These are phyloP conservation scores for Spheniscus mendiculus DNA, from an alignment of 2,113 vertebrate genomes.

Conservation along the genomic window DNA sequence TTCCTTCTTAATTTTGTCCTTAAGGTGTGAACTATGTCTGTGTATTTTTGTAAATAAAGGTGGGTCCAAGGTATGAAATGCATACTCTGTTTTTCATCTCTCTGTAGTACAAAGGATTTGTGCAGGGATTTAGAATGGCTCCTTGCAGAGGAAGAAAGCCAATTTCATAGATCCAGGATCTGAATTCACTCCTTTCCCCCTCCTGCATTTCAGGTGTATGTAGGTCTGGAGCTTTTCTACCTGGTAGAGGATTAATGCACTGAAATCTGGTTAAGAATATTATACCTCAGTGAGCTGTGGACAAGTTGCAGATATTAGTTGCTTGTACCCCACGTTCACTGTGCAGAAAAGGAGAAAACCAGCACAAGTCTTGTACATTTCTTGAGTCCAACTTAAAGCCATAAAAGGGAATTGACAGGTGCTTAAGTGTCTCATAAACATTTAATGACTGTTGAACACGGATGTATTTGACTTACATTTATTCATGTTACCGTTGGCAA, in stretches of 20 bases:
- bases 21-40: not conserved
- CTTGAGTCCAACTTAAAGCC: not conserved
- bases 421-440: not conserved
- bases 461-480: not conserved
- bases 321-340: not conserved
- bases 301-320: not conserved
- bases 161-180: not conserved
- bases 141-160: not conserved
- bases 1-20: not conserved
- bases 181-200: not conserved
- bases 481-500: not conserved
- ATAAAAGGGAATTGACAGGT: not conserved
- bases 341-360: not conserved
- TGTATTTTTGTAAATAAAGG: not conserved
- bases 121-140: not conserved
- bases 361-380: not conserved
- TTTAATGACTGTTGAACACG: not conserved
- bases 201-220: not conserved
- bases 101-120: not conserved
- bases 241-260: not conserved
- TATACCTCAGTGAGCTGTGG: not conserved
- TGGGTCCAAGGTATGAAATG: not conserved
- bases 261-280: not conserved
- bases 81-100: not conserved
- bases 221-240: not conserved